Percentiles rank a stretch among this genome's conserved stretches.
phyloP scores from a whole-genome alignment of 2,888 invertebrate genomes.

The Spodoptera picta region DNA sequence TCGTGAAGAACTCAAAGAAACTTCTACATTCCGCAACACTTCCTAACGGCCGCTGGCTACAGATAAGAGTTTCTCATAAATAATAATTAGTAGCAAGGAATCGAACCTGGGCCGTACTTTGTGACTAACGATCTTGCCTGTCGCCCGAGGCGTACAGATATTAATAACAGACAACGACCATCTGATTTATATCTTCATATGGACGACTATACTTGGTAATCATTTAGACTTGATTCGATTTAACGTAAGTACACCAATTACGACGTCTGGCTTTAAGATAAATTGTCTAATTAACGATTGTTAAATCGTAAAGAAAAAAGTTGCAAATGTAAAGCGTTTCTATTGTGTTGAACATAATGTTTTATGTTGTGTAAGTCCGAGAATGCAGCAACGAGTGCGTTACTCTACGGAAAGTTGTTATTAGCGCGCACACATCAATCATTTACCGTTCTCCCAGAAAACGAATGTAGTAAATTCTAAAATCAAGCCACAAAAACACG shows the following conservation, averaged over 20 bases:
- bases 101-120: constrained; percentile 72
- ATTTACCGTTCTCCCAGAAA: constrained; percentile 40
- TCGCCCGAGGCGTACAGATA: constrained; percentile 71
- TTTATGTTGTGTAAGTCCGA: constrained; percentile 6
- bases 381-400: constrained; percentile 18
- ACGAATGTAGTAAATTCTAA: constrained; percentile 49
- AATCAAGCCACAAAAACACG: constrained; percentile 50
- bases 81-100: constrained; percentile 79
- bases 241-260: constrained; percentile 55
- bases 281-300: constrained; percentile 55
- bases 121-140: constrained; percentile 71
- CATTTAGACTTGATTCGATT: constrained; percentile 59
- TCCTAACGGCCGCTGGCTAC: constrained; percentile 66
- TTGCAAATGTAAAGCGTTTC: constrained; percentile 7
- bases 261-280: constrained; percentile 46
- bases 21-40: constrained; percentile 64
- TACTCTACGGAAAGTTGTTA: constrained; percentile 23
- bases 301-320: constrained; percentile 37
- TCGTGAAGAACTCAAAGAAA: constrained; percentile 35
- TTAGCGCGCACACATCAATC: constrained; percentile 54
- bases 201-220: constrained; percentile 39
- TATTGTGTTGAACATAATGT: constrained; percentile 29
- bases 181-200: constrained; percentile 77
- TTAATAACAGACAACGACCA: constrained; percentile 71
- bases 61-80: constrained; percentile 75